Base-by-base conservation (phyloP, 2,113 vertebrate genomes). In the Sterrhoptilus dennistouni region DNA sequence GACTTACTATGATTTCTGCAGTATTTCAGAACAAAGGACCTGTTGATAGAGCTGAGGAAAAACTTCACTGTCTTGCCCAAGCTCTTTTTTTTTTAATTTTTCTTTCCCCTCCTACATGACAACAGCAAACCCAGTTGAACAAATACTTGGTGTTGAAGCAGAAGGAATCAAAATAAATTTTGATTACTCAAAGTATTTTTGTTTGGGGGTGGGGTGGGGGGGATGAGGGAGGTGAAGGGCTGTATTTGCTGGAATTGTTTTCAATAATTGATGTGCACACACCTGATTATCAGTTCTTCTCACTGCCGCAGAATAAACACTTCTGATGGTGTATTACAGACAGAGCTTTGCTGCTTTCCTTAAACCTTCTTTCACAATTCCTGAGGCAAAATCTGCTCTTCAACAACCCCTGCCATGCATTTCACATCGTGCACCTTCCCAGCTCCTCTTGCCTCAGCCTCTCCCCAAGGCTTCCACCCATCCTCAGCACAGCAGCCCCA, bases 251-350 rank as follows among this genome's bases (percentile, higher is more conserved):
- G 65, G 92, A 96, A 94, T 53, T 87, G 91, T 94, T 96, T 95
- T 86, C 61, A 95, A 79, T 75, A 89, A 76, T 56, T 61, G 71
- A 70, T 90, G 85, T 93, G 81, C 54, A 69, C 89, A 86, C 71
- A 88, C 44, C 45, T 44, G 79, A 64, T 23, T 70, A 64, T 90
- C 5, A 6, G 77, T 84, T 95, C 72, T 93, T 95, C 82, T 97
- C 83, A 78, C 81, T 79, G 95, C 92, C 45, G 2, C 89, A 87
- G 50, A 98, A 95, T 97, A 97, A 98, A 97, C 54, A 79, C 59
- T 93, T 78, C 87, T 75, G 61, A 50, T 74, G 76, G 70, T 87
- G 59, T 86, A 61, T 59, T 54, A 49, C 3, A 59, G 22, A 61
- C 20, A 24, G 19, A 24, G 9, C n/a, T 83, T 63, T 33, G 25